phyloP scores from a whole-genome alignment of 64 coral and sea anemone genomes.

The Montipora foliosa region DNA sequence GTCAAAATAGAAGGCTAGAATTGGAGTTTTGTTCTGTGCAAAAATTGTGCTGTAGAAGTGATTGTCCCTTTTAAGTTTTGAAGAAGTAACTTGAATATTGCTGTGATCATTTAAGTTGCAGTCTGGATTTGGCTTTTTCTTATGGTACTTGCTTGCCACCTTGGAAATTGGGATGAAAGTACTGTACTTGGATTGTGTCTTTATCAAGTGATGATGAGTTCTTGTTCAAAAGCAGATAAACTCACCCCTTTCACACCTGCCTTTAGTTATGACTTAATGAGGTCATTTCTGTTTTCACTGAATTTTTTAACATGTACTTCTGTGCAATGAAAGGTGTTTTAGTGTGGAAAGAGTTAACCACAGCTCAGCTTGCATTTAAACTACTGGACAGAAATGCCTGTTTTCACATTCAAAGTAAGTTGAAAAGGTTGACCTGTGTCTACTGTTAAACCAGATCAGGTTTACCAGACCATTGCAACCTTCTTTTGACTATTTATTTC shows the following conservation, averaged over 20 bases:
- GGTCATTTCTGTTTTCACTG: conserved; percentile 73
- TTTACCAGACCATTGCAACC: conserved; percentile 33
- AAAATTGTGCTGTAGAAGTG: too few relatives aligned
- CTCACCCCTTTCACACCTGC: conserved; percentile 52
- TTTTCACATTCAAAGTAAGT: conserved; percentile 80
- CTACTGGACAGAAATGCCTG: conserved; percentile 48
- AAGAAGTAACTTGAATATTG: too few relatives aligned
- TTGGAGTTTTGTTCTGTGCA: too few relatives aligned
- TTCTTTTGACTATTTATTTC: conserved; percentile 16
- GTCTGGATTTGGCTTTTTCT: background rate
- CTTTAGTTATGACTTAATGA: conserved; percentile 37
- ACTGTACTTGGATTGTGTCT: background rate
- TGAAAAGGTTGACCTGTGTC: background rate
- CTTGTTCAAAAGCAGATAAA: conserved; percentile 47
- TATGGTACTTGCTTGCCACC: background rate
- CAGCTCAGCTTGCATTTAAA: background rate
- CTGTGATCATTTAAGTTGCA: too few relatives aligned
- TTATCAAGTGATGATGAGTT: background rate
- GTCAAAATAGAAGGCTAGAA: too few relatives aligned
- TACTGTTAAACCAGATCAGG: background rate
- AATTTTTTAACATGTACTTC: conserved; percentile 32
- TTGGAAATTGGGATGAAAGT: background rate
- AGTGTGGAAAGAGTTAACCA: background rate
- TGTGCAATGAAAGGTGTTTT: background rate
- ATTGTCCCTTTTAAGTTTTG: too few relatives aligned